Percentiles rank a stretch among this genome's conserved stretches.
phyloP scores from a whole-genome alignment of 2,888 invertebrate genomes.

The Agrotis segetum region DNA sequence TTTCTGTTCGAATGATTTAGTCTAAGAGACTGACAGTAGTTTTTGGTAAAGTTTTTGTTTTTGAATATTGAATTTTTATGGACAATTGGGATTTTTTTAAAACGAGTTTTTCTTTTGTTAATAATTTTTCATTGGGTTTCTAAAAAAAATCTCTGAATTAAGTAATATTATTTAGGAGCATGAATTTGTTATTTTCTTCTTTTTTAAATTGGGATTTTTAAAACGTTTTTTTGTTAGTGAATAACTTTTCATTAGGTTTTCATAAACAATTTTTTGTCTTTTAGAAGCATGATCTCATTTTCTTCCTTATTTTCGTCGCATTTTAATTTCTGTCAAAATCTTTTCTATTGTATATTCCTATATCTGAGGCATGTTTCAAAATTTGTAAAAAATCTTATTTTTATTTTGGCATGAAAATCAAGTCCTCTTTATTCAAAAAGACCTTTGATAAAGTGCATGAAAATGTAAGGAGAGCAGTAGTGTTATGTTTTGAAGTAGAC shows the following conservation, averaged over 20 bases:
- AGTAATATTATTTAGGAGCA: slow-evolving; percentile 3
- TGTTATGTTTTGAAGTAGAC: background rate
- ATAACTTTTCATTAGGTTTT: too few species aligned
- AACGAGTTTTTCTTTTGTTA: background rate
- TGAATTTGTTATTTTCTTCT: background rate
- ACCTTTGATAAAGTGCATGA: slow-evolving; percentile 23
- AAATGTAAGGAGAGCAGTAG: background rate
- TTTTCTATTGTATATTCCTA: background rate
- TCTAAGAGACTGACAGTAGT: slow-evolving; percentile 24
- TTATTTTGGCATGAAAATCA: slow-evolving; percentile 18
- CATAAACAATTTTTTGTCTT: too few species aligned
- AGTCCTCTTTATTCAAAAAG: background rate
- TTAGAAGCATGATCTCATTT: slow-evolving; percentile 12
- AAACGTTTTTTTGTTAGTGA: too few species aligned
- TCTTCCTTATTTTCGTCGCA: background rate
- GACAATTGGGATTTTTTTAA: background rate
- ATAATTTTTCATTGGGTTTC: slow-evolving; percentile 19
- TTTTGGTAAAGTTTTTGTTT: slow-evolving; percentile 24
- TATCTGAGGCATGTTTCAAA: slow-evolving; percentile 26
- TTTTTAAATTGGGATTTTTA: background rate
- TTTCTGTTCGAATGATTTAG: slow-evolving; percentile 18
- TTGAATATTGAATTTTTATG: background rate
- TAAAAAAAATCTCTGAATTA: too few species aligned
- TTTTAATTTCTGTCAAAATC: background rate
- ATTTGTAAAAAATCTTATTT: background rate